Evolutionary conservation across 2,888 invertebrate species (phyloP).

Genomic region (Ophion costatus): DNA sequence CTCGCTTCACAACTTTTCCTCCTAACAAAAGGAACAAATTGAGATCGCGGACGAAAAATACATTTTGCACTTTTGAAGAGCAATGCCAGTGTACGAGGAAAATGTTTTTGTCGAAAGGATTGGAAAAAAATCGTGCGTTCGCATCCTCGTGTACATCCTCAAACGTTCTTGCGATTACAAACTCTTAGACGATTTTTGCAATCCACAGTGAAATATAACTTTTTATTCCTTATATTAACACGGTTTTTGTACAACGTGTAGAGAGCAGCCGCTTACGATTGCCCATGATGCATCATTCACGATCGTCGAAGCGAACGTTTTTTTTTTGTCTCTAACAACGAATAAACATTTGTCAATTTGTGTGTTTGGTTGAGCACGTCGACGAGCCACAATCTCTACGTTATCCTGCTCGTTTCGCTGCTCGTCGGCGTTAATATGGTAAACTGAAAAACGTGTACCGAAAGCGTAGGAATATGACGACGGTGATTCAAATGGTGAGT

Average conservation of each 20-base stretch:
- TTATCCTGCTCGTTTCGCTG: constrained; percentile 67
- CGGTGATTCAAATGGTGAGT: constrained; percentile 8
- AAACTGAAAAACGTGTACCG: constrained; percentile 72
- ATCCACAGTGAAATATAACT: constrained; percentile 20
- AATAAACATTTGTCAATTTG: constrained; percentile 63
- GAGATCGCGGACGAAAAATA: too few species aligned
- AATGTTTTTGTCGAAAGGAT: background rate
- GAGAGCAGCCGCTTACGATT: constrained; percentile 56
- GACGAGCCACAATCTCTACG: constrained; percentile 64
- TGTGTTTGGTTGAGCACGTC: constrained; percentile 60
- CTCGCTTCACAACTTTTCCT: background rate
- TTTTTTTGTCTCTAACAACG: constrained; percentile 46
- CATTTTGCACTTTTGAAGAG: background rate
- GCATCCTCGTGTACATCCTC: background rate
- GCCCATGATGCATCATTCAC: constrained; percentile 42
- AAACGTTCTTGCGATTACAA: constrained; percentile 38
- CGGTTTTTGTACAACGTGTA: constrained; percentile 53
- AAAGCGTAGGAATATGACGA: constrained; percentile 49
- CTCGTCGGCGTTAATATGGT: constrained; percentile 65
- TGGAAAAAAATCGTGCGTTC: background rate
- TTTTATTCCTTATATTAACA: constrained; percentile 59
- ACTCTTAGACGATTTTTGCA: constrained; percentile 43
- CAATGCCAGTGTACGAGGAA: background rate
- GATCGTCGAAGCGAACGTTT: constrained; percentile 42
- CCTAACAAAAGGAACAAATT: too few species aligned